Base-by-base conservation (phyloP, 2,113 vertebrate species). In the Lophochroa leadbeateri region DNA sequence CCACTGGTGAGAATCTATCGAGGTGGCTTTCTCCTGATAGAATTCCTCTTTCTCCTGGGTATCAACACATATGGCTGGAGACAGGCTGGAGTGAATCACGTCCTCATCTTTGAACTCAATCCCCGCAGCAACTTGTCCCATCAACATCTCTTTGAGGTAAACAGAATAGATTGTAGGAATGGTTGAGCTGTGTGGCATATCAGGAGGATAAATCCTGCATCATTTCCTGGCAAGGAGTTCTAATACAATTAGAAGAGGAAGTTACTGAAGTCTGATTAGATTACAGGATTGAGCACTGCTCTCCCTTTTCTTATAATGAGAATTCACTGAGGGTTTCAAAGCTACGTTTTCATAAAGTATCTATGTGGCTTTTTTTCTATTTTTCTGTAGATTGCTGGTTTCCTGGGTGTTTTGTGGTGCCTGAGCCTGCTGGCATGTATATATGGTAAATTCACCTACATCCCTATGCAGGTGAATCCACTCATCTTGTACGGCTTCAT, bases 81-180 rank as follows among this genome's bases (percentile, higher is more conserved):
- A 89, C 98, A 99, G 94, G 99, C 99, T 76, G 99, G 99, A 95
- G 99, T 99, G 97, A 99, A 99, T 97, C 99, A 99, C 7, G 98
- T 99, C 64, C 99, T 99, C 92, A 99, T 99, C 96, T 99, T 99
- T 19, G 99, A 99, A 90, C 99, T 99, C 94, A 99, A 99, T 91
- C 99, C 99, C 68, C 98, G 99, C 93, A 99, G 98, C 97, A 99
- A 99, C 98, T 98, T 99, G 83, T 99, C 99, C 81, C 99, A 99
- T 98, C 99, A 99, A 88, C 99, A 99, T 97, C 98, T 99, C 93
- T 99, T 99, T 97, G 99, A 99, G 99, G 99, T 99, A 95, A 98
- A 43, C 57, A 82, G 91, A 77, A 28, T 15, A 80, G 89, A 29
- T 28, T 6, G 27, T 19, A 69, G 53, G 87, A 50, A 50, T 4